Evolutionary conservation across 2,888 invertebrate genomes (phyloP), one percentile per base, ranked within the genome.

Genomic region (Stegana nigrithorax): DNA sequence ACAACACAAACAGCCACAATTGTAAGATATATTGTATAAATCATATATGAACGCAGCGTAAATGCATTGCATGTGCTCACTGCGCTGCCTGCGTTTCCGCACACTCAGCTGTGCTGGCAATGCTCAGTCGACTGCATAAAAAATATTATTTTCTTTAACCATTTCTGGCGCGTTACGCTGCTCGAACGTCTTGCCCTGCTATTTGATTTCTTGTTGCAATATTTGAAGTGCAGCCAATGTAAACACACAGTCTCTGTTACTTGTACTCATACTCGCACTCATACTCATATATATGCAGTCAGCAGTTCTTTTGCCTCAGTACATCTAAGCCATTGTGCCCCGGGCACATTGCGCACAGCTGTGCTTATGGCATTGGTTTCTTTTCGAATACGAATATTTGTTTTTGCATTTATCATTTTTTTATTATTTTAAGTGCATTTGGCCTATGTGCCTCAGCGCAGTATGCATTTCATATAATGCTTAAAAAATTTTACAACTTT

Each of bases 21-120:
- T 8, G 21, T 25, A 51, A 26, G 14, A 14, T n/a, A 21, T 17
- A 26, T 25, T 59, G 36, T 27, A 53, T 26, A 39, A 60, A 53
- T 53, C 25, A 60, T n/a, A n/a, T 39, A 10, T 60, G 27, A n/a
- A n/a, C n/a, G 12, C 51, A 42, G n/a, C 23, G 19, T 27, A 44
- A 51, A 27, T 32, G 42, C 12, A 50, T 47, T 39, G 39, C 2
- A n/a, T 4, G 39, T 39, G 14, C n/a, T n/a, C 17, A 17, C 6
- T n/a, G n/a, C n/a, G n/a, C n/a, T n/a, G n/a, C n/a, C n/a, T n/a
- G n/a, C n/a, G n/a, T n/a, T n/a, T n/a, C 14, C 17, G 6, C 39
- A 14, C 3, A 5, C 17, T 5, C 39, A 14, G 17, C 6, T 39
- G 39, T 17, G n/a, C 14, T 14, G 4, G 6, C 12, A 39, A 39